Conservation (phyloP, 2,888 invertebrate species). For the Chymomyza amoena region DNA sequence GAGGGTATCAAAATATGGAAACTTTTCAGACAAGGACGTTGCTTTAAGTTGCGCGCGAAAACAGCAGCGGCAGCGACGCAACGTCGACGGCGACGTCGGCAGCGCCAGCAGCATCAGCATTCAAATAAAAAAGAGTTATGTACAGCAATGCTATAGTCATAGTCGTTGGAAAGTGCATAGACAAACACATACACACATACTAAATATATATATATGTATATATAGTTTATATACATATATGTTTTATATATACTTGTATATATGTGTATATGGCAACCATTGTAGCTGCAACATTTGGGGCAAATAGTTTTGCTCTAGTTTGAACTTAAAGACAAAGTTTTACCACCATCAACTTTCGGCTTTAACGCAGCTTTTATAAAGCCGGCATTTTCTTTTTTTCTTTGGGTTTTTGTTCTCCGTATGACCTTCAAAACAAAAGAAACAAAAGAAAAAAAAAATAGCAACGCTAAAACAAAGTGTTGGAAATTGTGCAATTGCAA, state of each 20-base stretch:
- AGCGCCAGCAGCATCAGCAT: slow-evolving; percentile 23
- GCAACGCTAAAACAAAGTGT: neutral
- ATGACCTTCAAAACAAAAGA: neutral
- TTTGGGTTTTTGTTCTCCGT: neutral
- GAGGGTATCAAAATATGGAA: slow-evolving; percentile 58
- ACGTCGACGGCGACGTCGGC: slow-evolving; percentile 54
- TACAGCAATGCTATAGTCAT: slow-evolving; percentile 47
- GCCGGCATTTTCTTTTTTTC: neutral
- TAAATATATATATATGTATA: slow-evolving; percentile 1
- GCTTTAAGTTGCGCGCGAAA: slow-evolving; percentile 38
- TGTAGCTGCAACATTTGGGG: slow-evolving; percentile 58
- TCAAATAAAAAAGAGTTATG: slow-evolving; percentile 41
- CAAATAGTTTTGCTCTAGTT: slow-evolving; percentile 74
- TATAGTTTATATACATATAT: slow-evolving; percentile 12
- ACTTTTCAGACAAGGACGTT: slow-evolving; percentile 65
- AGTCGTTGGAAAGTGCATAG: slow-evolving; percentile 18
- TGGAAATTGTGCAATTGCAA: neutral
- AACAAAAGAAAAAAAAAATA: too few species aligned
- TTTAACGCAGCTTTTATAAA: neutral
- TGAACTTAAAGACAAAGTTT: slow-evolving; percentile 68
- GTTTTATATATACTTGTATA: slow-evolving; percentile 3
- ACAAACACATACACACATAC: slow-evolving; percentile 13
- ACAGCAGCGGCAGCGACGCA: slow-evolving; percentile 33
- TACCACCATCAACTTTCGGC: slow-evolving; percentile 5
- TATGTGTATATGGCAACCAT: slow-evolving; percentile 11